Evolutionary conservation across 2,113 vertebrate genomes (phyloP), one percentile per base, ranked within the genome.

Genomic region (Mionectes macconnelli): DNA sequence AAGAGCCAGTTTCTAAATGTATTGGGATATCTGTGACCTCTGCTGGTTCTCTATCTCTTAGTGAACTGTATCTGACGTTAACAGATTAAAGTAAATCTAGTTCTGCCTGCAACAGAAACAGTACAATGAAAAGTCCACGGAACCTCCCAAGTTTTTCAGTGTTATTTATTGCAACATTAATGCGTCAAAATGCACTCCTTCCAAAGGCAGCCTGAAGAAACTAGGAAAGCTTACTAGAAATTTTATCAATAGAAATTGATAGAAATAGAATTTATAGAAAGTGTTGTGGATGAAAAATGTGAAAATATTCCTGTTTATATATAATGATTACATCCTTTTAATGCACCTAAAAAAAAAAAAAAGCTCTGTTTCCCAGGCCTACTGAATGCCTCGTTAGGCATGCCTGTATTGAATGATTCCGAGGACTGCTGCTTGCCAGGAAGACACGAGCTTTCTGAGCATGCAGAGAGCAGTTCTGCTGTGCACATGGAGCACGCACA

Each of bases 401-500:
- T 56, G 17, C 1, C 19, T 39, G 42, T 33, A 31, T 0, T 1
- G 5, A 79, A 23, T 9, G 9, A 53, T 13, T 15, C 18, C 5
- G 0, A 70, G 68, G 47, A 78, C 9, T 28, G n/a, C 14, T 7
- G 1, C 50, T 56, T 75, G 39, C 21, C 33, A 21, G 25, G 31
- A 14, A 60, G 15, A 3, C 37, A 22, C 55, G 35, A 35, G 12
- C 47, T 70, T 69, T 59, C 68, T 39, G 28, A 62, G 42, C 5
- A 10, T 1, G 2, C 23, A 55, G 25, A 42, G n/a, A 70, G 7
- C 3, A 45, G 16, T 13, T 91, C 52, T 78, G 28, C 13, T 49
- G 42, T 22, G 42, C 21, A 35, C 4, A 1, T 19, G 45, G 68
- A 53, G 13, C 39, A 50, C 0, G 0, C 10, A 13, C 0, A 0